Percentiles rank a stretch among this genome's conserved stretches.
Conservation (phyloP, 1,140 invertebrate genomes). For the Hyles euphorbiae region DNA sequence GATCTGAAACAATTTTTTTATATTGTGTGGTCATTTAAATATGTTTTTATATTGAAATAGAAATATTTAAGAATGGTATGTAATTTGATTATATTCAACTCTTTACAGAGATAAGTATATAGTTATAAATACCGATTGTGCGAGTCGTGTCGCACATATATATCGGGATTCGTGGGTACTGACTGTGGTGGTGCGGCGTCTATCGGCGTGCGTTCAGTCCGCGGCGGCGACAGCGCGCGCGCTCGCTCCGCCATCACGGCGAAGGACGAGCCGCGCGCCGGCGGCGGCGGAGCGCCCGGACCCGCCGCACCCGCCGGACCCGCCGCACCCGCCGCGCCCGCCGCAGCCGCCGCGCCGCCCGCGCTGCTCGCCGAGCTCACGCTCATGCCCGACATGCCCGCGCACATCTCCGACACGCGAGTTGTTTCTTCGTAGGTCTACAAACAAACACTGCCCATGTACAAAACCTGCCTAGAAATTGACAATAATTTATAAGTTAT, state of each 20-base stretch:
- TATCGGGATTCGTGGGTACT: background rate
- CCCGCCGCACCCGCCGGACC: constrained; percentile 9
- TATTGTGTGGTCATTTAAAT: too few relatives aligned
- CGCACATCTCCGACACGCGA: constrained; percentile 28
- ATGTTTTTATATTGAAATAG: too few relatives aligned
- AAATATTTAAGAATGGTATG: too few relatives aligned
- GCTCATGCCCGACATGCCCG: background rate
- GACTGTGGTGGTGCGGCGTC: constrained; percentile 3
- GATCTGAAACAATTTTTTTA: constrained; percentile 23
- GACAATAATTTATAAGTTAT: too few relatives aligned
- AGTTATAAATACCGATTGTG: too few relatives aligned
- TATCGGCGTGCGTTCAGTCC: constrained; percentile 14
- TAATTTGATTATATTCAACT: too few relatives aligned
- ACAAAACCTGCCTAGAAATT: too few relatives aligned
- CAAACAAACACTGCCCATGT: background rate
- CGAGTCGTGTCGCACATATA: too few relatives aligned
- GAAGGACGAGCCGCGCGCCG: constrained; percentile 88
- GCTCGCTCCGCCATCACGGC: constrained; percentile 83
- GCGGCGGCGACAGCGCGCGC: constrained; percentile 65
- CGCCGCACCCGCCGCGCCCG: constrained; percentile 25
- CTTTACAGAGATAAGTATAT: too few relatives aligned
- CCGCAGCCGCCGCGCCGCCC: constrained; percentile 21
- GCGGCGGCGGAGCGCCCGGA: constrained; percentile 79
- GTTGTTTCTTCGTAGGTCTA: background rate
- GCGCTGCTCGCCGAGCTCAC: background rate